These are phyloP conservation scores for Meloidogyne chitwoodi DNA, from an alignment of 1,140 invertebrate species.

Conservation along the genomic window DNA sequence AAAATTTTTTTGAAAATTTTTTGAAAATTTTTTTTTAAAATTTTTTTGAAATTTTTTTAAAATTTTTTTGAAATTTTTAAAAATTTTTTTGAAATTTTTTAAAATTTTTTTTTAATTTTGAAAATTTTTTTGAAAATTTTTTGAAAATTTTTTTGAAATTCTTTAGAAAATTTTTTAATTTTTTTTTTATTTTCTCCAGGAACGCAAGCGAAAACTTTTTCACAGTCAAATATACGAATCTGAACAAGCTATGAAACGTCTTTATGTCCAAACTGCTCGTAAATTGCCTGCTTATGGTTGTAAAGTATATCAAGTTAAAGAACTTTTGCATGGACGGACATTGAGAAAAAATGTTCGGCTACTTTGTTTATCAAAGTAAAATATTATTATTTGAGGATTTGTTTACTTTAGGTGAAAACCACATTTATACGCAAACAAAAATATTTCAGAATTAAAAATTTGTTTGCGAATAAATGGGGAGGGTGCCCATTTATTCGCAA, in stretches of 20 bases:
- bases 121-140: not conserved
- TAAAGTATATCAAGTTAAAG: constrained; percentile 70
- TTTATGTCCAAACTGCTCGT: constrained; percentile 65
- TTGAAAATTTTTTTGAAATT: not conserved
- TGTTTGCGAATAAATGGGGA: too few relatives aligned
- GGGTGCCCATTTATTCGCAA: too few relatives aligned
- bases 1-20: not conserved
- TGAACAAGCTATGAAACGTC: constrained; percentile 69
- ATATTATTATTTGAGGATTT: too few relatives aligned
- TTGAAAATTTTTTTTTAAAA: not conserved
- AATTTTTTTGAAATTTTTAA: too few relatives aligned
- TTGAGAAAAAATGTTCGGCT: constrained; percentile 69
- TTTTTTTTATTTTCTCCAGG: constrained; percentile 66
- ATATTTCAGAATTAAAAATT: too few relatives aligned
- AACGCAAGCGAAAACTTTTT: constrained; percentile 71
- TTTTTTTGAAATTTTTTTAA: too few relatives aligned
- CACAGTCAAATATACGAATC: constrained; percentile 70
- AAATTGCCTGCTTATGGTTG: constrained; percentile 69
- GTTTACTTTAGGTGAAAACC: too few relatives aligned
- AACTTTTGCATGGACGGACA: constrained; percentile 68
- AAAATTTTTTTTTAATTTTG: not conserved
- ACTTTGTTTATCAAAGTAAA: constrained; percentile 65
- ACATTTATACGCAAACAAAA: too few relatives aligned
- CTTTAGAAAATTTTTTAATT: too few relatives aligned
- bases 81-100: too few relatives aligned